A percentile compares a stretch with the other conserved stretches of the same genome.
Evolutionary conservation across 2,888 invertebrate species (phyloP).

Genomic region (Cephus pygmeus): DNA sequence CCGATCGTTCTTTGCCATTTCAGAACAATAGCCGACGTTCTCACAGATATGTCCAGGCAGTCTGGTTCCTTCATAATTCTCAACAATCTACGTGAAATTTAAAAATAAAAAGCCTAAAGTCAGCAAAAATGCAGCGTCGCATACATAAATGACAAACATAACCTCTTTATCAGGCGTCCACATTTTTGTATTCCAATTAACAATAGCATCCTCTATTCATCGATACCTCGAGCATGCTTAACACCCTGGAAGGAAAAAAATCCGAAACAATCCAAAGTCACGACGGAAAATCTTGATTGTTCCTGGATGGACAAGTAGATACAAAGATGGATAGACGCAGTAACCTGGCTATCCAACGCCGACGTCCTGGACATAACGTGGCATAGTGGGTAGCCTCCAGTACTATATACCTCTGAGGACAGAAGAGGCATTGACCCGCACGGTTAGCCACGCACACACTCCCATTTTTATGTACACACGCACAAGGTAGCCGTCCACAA

Average conservation of each 20-base stretch:
- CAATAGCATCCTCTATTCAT: neutral
- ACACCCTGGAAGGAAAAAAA: neutral
- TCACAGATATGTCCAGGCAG: neutral
- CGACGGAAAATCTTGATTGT: neutral
- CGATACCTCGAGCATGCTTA: neutral
- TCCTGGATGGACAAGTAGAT: neutral
- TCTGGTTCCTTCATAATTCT: neutral
- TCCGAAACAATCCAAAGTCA: neutral
- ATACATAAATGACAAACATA: neutral
- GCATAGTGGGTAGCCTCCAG: conserved; percentile 34
- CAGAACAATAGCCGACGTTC: neutral
- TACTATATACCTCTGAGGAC: conserved; percentile 45
- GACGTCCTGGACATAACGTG: conserved; percentile 10
- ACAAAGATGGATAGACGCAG: neutral
- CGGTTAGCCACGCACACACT: conserved; percentile 49
- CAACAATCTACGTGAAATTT: neutral
- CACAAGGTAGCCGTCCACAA: conserved; percentile 15
- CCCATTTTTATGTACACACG: conserved; percentile 29
- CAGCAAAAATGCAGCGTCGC: neutral
- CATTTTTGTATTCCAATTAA: neutral
- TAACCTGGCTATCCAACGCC: neutral
- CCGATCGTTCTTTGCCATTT: neutral
- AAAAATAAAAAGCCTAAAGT: neutral
- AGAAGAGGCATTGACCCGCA: conserved; percentile 57
- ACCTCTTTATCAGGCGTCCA: neutral